Evolutionary conservation across 2,888 invertebrate species (phyloP), one percentile per base, ranked within the genome.

Genomic region (Cheilosia vernalis): DNA sequence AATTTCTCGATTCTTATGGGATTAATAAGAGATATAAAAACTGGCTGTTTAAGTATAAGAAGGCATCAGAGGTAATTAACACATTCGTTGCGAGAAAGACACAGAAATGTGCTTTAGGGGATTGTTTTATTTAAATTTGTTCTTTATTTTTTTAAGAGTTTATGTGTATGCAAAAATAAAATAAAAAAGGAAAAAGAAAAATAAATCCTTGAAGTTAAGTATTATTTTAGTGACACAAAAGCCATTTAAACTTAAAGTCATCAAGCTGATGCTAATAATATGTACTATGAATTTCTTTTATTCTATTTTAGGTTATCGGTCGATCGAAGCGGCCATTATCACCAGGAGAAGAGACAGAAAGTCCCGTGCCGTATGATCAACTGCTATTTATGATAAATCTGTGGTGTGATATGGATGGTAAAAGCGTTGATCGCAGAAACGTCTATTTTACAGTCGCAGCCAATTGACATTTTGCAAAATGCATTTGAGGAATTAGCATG

Each of bases 1-100:
- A 72, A 72, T 79, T 72, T 64, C 21, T 60, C 72, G 13, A 72
- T 79, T 79, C 63, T 49, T 58, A 70, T 78, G 78, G 70, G 60
- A 78, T 78, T 78, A 67, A 64, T 58, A 53, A 56, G 27, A 66
- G 17, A 47, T 66, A 67, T 55, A 63, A 56, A 60, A 67, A 70
- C 56, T 58, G 60, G 42, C 49, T 27, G 17, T 55, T 69, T 55
- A 49, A 42, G 53, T 61, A 42, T 67, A 51, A 60, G 58, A 17
- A 33, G 58, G 53, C 30, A 30, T 9, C 30, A 30, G 60, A 44
- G 44, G 60, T 77, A 61, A 77, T 77, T 67, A 67, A 77, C 67
- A 77, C 66, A 77, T 76, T 53, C 67, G 17, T 15, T 37, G 30
- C 17, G 44, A 17, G 13, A 53, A 44, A 53, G 17, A 51, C 37